A percentile compares a stretch with the other conserved stretches of the same genome.
Evolutionary conservation across 1,140 invertebrate species (phyloP).

Genomic region (Leptoteleia sp.): DNA sequence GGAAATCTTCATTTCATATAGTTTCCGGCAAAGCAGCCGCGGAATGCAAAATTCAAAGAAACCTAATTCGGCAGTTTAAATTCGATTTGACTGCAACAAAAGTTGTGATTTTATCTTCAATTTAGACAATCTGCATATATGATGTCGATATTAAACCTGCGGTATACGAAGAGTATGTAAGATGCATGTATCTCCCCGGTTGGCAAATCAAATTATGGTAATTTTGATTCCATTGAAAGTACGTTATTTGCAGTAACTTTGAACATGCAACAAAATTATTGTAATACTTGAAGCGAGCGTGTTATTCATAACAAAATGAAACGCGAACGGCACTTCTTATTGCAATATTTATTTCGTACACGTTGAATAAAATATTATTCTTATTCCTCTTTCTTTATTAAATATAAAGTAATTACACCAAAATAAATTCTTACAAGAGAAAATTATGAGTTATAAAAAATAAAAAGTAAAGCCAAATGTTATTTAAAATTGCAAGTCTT

Average conservation of each 20-base stretch:
- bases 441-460: no score
- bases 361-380: no score
- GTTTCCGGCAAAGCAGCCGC: no score
- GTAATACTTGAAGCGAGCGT: conserved; percentile 8
- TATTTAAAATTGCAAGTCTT: no score
- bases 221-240: conserved; percentile 37
- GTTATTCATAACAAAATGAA: conserved; percentile 5
- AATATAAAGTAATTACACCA: no score
- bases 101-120: conserved; percentile 5
- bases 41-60: not conserved
- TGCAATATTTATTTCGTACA: not conserved
- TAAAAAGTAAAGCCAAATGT: no score
- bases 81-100: not conserved
- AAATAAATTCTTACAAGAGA: no score
- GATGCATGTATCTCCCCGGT: conserved; percentile 21
- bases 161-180: conserved; percentile 20
- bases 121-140: conserved; percentile 13
- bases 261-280: conserved; percentile 18
- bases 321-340: not conserved
- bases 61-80: not conserved
- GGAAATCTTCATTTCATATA: no score
- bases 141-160: conserved; percentile 22
- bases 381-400: no score
- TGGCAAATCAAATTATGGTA: conserved; percentile 47
- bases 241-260: conserved; percentile 37